Evolutionary conservation across 92 coral and sea anemone genomes (phyloP), one percentile per base, ranked within the genome.

Genomic region (Epizoanthus ramosus): DNA sequence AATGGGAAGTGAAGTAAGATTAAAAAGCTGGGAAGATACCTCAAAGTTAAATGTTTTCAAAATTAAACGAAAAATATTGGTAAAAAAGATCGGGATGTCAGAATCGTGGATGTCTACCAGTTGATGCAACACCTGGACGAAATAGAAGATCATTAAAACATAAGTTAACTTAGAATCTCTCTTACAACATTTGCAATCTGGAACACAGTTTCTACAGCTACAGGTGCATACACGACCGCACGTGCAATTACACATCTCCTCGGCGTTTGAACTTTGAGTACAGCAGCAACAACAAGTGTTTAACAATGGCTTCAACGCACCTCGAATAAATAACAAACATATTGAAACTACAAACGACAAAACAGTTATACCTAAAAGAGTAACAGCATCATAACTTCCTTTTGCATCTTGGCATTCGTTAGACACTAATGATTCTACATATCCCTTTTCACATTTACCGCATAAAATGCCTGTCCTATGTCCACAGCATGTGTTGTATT

Each of bases 401-500:
- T 71, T 71, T 47, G 76, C 21, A 7, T 35, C 0, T 13, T 73
- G 79, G 28, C 79, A 73, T 2, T 73, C 23, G 1, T 2, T 43
- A 1, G 63, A 53, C 25, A 53, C 43, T 47, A 73, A 24, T 24
- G 79, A 53, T 73, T 73, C 79, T 53, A 73, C 79, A 25, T 47
- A 73, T 50, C 63, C 79, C 22, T 21, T 15, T 4, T 53, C 25
- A 17, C 79, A 73, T 53, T 19, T 73, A 73, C 79, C 79, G 24
- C 79, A 73, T 12, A 73, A 53, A 50, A 60, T 31, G 16, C 79
- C 79, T 12, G 8, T 54, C 22, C 79, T 33, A 39, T 73, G 16
- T 24, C 79, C 79, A 53, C 79, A 73, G 63, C 79, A 73, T 41
- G 63, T 73, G 79, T 73, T 73, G 79, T 73, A 73, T 41, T 73